phyloP scores from a whole-genome alignment of 2,888 invertebrate genomes.

The Caenorhabditis macrosperma region DNA sequence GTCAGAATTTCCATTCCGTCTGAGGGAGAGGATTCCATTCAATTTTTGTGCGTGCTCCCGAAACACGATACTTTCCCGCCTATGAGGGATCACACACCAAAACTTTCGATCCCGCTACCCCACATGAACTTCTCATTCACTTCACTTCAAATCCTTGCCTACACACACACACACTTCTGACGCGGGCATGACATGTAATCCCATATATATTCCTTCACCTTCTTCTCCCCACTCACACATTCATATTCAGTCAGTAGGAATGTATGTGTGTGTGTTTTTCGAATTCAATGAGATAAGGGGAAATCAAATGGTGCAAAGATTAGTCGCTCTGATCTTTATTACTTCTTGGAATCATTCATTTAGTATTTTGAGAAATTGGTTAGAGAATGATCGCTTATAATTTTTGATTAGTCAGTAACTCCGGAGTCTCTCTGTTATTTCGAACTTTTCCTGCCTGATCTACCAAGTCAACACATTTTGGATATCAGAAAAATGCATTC shows the following conservation, averaged over 20 bases:
- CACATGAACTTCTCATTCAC: background rate
- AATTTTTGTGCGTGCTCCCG: background rate
- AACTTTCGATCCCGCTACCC: background rate
- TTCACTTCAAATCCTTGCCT: slow-evolving; percentile 15
- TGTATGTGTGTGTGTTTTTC: slow-evolving; percentile 5
- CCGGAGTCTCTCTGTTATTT: too few relatives aligned
- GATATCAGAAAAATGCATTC: too few relatives aligned
- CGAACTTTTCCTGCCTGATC: too few relatives aligned
- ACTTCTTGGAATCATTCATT: background rate
- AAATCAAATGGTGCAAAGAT: slow-evolving; percentile 39
- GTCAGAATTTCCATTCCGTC: background rate
- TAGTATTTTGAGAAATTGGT: too few relatives aligned
- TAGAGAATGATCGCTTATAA: too few relatives aligned
- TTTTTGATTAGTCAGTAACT: too few relatives aligned
- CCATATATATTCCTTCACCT: background rate
- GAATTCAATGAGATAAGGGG: slow-evolving; percentile 29
- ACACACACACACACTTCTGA: background rate
- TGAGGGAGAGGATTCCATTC: background rate
- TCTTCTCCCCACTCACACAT: background rate
- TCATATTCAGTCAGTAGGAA: background rate
- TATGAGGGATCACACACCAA: slow-evolving; percentile 14
- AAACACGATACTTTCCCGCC: slow-evolving; percentile 9
- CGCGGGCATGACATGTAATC: background rate
- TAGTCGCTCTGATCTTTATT: background rate
- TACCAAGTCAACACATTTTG: too few relatives aligned